Conservation (phyloP, 2,888 invertebrate species). For the Gandaritis pyraliata region DNA sequence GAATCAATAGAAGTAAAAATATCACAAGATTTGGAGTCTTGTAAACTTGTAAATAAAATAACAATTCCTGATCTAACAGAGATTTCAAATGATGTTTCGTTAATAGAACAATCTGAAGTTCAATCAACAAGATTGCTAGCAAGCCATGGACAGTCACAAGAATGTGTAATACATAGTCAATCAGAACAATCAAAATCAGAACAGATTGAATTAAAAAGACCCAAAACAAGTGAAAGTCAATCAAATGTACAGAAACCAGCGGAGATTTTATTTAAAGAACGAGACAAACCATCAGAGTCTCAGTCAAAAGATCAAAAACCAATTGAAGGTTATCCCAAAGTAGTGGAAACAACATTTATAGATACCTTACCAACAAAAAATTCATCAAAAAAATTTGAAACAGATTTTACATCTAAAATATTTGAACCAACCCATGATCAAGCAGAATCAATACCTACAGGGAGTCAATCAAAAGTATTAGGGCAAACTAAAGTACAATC, state of each 20-base stretch:
- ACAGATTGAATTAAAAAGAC: not conserved
- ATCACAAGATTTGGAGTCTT: slow-evolving; percentile 16
- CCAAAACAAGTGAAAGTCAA: not conserved
- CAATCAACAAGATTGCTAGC: slow-evolving; percentile 14
- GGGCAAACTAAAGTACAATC: not conserved
- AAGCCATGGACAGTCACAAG: slow-evolving; percentile 3
- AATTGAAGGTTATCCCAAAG: not conserved
- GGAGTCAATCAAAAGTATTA: slow-evolving; percentile 3
- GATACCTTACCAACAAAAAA: not conserved
- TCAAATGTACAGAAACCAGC: slow-evolving; percentile 1
- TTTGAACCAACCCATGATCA: not conserved
- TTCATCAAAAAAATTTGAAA: slow-evolving; percentile 1
- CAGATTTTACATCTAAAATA: not conserved
- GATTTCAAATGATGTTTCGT: not conserved
- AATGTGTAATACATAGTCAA: not conserved
- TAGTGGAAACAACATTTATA: slow-evolving; percentile 1
- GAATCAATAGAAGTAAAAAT: slow-evolving; percentile 11
- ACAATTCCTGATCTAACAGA: not conserved
- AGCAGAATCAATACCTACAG: not conserved
- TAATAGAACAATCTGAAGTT: slow-evolving; percentile 16
- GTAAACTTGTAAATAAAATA: slow-evolving; percentile 6
- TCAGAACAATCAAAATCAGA: not conserved
- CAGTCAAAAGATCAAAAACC: not conserved
- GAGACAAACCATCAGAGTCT: not conserved
- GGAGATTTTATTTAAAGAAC: not conserved